Base-by-base conservation (phyloP, 23 tunicate genomes). In the Trididemnum nubilum region DNA sequence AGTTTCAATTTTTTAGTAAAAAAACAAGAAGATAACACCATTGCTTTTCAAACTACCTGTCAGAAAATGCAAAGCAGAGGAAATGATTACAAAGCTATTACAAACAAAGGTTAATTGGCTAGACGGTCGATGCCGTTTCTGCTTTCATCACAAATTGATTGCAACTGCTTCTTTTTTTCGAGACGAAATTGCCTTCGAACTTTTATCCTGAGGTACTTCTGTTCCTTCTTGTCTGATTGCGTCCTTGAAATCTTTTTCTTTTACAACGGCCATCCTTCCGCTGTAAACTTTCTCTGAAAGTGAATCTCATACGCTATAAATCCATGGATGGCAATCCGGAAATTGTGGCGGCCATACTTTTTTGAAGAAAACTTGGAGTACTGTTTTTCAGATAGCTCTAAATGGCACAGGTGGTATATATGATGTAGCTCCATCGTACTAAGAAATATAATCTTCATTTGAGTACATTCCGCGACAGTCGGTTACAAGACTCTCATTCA, bases 401-500 rank as follows among this genome's bases (percentile, higher is more conserved):
- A 70, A 18, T 70, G 75, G 44, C 75, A 70, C 38, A 24, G 75
- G 37, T 70, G 75, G 44, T 70, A 35, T 70, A n/a, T n/a, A 37
- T 70, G 75, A 70, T 70, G 75, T 35, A n/a, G 75, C 44, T 70
- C 75, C 75, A 70, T 70, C 75, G 9, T 70, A 37, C 44, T 70
- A 37, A 70, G 31, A 70, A 70, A 70, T 37, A n/a, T 61, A 70
- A 70, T 70, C 38, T 37, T 31, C 75, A 70, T 33, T 70, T 70
- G 75, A 37, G 21, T 35, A 61, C 67, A 24, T 61, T 61, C 67
- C n/a, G 67, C 67, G 67, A 61, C 67, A 61, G 67, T 61, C 67
- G 3, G 29, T 23, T 61, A 61, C 26, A 61, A 61, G 67, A 3
- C 67, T 26, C 67, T 61, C 67, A 61, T 61, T n/a, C 67, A 61